Evolutionary conservation across 2,797 vertebrate genomes (phyloP), one percentile per base, ranked within the genome.

Genomic region (Saxicola maurus): DNA sequence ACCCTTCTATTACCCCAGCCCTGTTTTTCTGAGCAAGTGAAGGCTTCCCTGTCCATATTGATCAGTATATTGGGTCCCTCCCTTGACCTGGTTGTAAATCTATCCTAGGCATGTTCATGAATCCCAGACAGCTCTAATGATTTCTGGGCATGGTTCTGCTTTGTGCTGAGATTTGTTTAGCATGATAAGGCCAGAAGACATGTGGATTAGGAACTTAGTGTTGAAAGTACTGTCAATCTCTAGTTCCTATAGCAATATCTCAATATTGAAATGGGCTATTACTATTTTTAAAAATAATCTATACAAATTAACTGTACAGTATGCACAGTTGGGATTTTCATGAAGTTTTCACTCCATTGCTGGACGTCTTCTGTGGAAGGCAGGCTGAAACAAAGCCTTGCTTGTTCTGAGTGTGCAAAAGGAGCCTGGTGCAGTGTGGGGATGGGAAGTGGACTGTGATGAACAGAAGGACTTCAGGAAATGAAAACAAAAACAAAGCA

Each of bases 401-500:
- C 72, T 80, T 91, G 68, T 93, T 87, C 23, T 0, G 28, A 10
- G 18, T 10, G 38, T 79, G n/a, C 67, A 46, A 18, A 60, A 81
- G 61, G 52, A 79, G 37, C 38, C 5, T 13, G 53, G 53, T 59
- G 66, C 0, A 0, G 51, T 35, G 25, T 38, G 56, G 71, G 71
- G 42, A 35, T 60, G 46, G 42, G 89, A 62, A 77, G 72, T 74
- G 19, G 30, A 15, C 77, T 79, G 59, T 43, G 67, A 69, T 76
- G 40, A 86, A 85, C 65, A 68, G 84, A 64, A 91, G 78, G 59
- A 64, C 53, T 74, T 57, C 43, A 71, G 82, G 79, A 94, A 80
- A 80, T 75, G 53, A 83, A 91, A 93, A 75, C 30, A 66, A 82
- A 38, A 76, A 79, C 57, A 86, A 82, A 92, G 37, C 49, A 73